These are phyloP conservation scores for Otolemur garnettii DNA, from an alignment of 2,113 vertebrate genomes.

Conservation along the genomic window DNA sequence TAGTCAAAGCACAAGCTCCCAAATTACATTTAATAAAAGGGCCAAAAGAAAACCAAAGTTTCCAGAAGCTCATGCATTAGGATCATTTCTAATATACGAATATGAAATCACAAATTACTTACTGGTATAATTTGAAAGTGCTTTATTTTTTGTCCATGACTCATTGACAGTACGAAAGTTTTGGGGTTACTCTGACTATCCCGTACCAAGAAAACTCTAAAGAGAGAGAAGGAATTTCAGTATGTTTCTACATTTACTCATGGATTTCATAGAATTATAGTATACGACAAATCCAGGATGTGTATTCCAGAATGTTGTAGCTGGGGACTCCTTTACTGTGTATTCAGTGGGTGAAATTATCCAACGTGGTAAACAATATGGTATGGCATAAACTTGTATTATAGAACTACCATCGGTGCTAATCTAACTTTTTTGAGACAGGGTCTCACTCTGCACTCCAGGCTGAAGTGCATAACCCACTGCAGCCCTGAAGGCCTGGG, in stretches of 20 bases:
- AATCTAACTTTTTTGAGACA: not conserved
- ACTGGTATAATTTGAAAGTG: slow-evolving; percentile 99
- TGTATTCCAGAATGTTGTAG: not conserved
- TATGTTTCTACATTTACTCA: slow-evolving; percentile 67
- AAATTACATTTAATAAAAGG: slow-evolving; percentile 78
- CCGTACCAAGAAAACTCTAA: slow-evolving; percentile 97
- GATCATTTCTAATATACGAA: slow-evolving; percentile 67
- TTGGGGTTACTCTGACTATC: slow-evolving; percentile 99
- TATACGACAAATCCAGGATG: slow-evolving; percentile 24
- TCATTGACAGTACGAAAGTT: slow-evolving; percentile 97
- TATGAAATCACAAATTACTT: slow-evolving; percentile 88
- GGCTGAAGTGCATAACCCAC: no score
- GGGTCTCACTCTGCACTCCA: no score
- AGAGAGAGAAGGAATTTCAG: slow-evolving; percentile 82
- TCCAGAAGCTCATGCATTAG: slow-evolving; percentile 68
- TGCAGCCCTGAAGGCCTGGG: no score
- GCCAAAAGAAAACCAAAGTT: slow-evolving; percentile 68
- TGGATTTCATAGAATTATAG: slow-evolving; percentile 48
- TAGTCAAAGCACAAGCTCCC: slow-evolving; percentile 74
- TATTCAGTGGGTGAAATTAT: not conserved
- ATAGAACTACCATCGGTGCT: slow-evolving; percentile 13
- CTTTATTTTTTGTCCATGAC: slow-evolving; percentile 97
- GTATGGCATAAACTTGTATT: not conserved
- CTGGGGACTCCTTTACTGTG: not conserved
- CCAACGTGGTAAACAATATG: not conserved